A percentile compares a stretch with the other conserved stretches of the same genome.
phyloP scores from a whole-genome alignment of 2,113 vertebrate genomes.

The Onychostruthus taczanowskii region DNA sequence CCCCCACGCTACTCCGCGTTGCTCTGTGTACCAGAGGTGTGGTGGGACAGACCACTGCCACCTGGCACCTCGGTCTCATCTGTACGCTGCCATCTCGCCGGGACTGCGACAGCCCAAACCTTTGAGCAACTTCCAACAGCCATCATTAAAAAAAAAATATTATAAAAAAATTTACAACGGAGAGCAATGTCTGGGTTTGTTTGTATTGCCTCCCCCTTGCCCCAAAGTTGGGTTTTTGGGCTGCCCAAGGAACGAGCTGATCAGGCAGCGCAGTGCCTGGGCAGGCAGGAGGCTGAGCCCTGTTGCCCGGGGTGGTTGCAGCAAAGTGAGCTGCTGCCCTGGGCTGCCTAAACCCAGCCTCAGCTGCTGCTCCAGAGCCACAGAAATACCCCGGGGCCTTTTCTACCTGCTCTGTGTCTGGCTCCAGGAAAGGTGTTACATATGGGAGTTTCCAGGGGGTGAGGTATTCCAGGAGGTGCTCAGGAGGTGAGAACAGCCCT shows the following conservation, averaged over 20 bases:
- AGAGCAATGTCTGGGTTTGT: background rate
- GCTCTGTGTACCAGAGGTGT: background rate
- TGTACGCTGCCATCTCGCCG: slow-evolving; percentile 25
- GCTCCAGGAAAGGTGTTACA: fast-evolving
- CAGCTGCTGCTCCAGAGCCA: background rate
- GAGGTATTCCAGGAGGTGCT: background rate
- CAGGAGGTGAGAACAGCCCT: background rate
- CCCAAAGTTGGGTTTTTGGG: background rate
- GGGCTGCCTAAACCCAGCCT: background rate
- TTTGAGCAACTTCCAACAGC: slow-evolving; percentile 55
- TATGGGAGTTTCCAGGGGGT: background rate
- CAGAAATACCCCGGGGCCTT: background rate
- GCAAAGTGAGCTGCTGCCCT: background rate
- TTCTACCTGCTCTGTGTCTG: background rate
- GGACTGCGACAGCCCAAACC: slow-evolving; percentile 32
- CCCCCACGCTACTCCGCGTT: background rate
- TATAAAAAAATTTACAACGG: background rate
- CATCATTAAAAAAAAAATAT: slow-evolving; percentile 25
- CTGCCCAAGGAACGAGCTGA: background rate
- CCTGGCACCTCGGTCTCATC: background rate
- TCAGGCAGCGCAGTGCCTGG: fast-evolving
- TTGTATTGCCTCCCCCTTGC: background rate
- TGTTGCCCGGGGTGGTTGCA: fast-evolving
- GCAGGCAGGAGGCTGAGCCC: background rate
- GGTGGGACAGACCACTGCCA: background rate